A percentile compares a stretch with the other conserved stretches of the same genome.
Conservation (phyloP, 53 echinoderm and acorn worm species). For the Zoroaster sp. region DNA sequence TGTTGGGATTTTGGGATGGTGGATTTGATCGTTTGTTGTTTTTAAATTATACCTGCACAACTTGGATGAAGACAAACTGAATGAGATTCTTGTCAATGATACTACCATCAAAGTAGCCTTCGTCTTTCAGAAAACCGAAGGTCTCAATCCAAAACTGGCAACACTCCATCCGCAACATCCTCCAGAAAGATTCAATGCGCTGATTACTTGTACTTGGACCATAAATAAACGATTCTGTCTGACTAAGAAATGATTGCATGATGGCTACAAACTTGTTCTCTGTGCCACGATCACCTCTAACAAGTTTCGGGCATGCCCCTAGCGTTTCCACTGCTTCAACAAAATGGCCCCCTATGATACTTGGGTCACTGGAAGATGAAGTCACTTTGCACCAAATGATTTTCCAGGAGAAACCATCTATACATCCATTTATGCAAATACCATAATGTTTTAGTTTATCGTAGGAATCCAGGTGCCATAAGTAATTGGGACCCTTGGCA, state of each 20-base stretch:
- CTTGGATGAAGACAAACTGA: too few relatives aligned
- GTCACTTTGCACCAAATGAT: background rate
- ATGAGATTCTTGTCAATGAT: too few relatives aligned
- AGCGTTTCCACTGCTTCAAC: background rate
- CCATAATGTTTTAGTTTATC: constrained; percentile 55
- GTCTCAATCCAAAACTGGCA: too few relatives aligned
- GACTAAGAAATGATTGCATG: background rate
- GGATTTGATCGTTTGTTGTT: too few relatives aligned
- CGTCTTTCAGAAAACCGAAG: too few relatives aligned
- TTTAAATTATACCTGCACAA: too few relatives aligned
- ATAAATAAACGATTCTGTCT: too few relatives aligned
- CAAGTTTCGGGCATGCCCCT: background rate
- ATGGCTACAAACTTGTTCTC: background rate
- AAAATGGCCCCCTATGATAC: background rate
- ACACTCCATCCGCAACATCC: too few relatives aligned
- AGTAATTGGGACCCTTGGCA: constrained; percentile 7
- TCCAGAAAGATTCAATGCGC: constrained; percentile 17
- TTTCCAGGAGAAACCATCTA: constrained; percentile 35
- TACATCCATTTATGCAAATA: constrained; percentile 48
- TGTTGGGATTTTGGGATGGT: too few relatives aligned
- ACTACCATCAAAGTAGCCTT: too few relatives aligned
- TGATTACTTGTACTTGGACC: background rate
- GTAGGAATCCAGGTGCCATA: constrained; percentile 48
- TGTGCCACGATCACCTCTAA: constrained; percentile 13
- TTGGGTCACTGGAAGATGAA: background rate